Conservation (phyloP, 2,888 invertebrate genomes). For the Cyaniris semiargus region DNA sequence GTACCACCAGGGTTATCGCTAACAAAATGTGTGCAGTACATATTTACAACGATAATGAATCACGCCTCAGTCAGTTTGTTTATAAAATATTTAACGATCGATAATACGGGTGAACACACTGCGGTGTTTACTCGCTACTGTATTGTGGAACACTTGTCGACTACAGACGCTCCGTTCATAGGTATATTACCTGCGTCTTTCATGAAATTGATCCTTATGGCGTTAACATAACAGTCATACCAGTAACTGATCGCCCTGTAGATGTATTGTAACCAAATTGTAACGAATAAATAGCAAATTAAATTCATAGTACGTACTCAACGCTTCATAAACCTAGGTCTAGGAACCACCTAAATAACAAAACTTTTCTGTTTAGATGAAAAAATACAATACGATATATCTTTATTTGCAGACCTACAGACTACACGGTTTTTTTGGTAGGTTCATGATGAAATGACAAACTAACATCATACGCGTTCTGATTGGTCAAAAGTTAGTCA, state of each 20-base stretch:
- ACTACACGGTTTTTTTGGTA: neutral
- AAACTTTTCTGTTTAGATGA: neutral
- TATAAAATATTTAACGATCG: conserved; percentile 27
- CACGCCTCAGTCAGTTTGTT: conserved; percentile 26
- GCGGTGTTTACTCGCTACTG: conserved; percentile 3
- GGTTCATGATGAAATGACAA: neutral
- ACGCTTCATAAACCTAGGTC: neutral
- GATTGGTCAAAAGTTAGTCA: too few species aligned
- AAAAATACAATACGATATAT: neutral
- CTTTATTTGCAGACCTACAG: too few species aligned
- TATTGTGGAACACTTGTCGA: conserved; percentile 14
- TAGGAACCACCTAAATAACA: neutral
- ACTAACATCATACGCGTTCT: too few species aligned
- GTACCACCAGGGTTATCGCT: conserved; percentile 6
- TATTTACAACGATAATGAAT: conserved; percentile 21
- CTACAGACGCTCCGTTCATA: neutral
- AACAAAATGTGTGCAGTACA: conserved; percentile 15
- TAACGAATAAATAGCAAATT: neutral
- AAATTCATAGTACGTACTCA: neutral
- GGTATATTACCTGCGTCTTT: neutral
- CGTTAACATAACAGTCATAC: neutral
- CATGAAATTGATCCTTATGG: neutral
- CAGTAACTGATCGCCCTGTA: neutral
- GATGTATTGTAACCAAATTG: neutral
- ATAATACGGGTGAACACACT: conserved; percentile 28